phyloP scores from a whole-genome alignment of 2,888 invertebrate genomes.

The Drosophila longiperda region DNA sequence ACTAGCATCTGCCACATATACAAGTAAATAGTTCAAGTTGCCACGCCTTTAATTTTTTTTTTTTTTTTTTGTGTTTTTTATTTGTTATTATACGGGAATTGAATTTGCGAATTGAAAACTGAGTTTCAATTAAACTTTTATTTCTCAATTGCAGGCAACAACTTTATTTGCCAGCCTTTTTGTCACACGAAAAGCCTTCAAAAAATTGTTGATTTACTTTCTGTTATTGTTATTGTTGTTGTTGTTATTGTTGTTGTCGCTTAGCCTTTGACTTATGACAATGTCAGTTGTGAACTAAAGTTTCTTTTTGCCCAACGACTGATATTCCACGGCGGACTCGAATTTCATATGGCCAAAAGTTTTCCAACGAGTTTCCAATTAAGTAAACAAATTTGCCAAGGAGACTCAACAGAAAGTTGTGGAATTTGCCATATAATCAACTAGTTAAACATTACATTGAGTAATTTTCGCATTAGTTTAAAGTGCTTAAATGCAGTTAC shows the following conservation, averaged over 20 bases:
- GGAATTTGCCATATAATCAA: neutral
- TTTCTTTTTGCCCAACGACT: conserved; percentile 19
- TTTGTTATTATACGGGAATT: conserved; percentile 43
- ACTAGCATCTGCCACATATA: conserved; percentile 36
- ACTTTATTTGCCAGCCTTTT: conserved; percentile 27
- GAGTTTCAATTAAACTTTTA: conserved; percentile 78
- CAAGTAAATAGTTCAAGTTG: conserved; percentile 28
- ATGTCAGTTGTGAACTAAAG: conserved; percentile 15
- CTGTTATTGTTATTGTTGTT: neutral
- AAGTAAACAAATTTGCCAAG: conserved; percentile 9
- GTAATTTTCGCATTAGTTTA: conserved; percentile 1
- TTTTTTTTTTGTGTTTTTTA: conserved; percentile 14
- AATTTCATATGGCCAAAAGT: conserved; percentile 5
- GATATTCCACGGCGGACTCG: neutral
- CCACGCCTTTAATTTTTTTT: conserved; percentile 19
- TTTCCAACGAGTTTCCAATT: conserved; percentile 1
- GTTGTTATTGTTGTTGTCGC: conserved; percentile 3
- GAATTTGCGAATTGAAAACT: conserved; percentile 41
- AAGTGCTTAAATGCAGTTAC: conserved; percentile 10
- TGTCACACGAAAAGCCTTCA: conserved; percentile 44
- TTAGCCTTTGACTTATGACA: conserved; percentile 35
- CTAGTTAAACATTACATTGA: conserved; percentile 1
- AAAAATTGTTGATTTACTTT: conserved; percentile 8
- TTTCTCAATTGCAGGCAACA: conserved; percentile 46
- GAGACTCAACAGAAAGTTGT: neutral